Conservation (phyloP, 2,113 vertebrate species). For the Cranoglanis bouderius region DNA sequence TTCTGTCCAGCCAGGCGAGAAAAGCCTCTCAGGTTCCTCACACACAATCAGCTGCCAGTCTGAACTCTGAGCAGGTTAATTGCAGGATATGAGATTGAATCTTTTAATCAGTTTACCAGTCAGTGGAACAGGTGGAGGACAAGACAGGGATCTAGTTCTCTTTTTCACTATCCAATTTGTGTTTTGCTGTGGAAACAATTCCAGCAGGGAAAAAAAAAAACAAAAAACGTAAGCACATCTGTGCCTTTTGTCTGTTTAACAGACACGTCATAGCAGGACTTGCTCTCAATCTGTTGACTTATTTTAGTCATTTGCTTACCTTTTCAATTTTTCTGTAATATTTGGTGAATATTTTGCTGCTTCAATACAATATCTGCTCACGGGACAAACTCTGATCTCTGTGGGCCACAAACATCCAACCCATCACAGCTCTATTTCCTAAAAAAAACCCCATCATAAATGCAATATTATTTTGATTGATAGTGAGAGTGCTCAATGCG, state of each 20-base stretch:
- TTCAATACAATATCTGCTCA: neutral
- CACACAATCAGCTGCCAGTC: constrained; percentile 56
- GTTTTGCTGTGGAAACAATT: constrained; percentile 58
- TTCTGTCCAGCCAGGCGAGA: constrained; percentile 55
- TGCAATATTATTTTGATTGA: neutral
- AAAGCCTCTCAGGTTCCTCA: constrained; percentile 60
- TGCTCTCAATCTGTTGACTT: no score
- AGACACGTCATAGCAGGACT: neutral
- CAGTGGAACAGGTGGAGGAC: constrained; percentile 47
- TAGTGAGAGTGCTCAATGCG: neutral
- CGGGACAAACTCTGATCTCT: neutral
- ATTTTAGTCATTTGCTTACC: neutral
- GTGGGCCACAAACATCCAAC: neutral
- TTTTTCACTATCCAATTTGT: constrained; percentile 23
- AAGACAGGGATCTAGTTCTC: constrained; percentile 43
- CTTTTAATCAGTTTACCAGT: constrained; percentile 66
- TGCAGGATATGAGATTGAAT: constrained; percentile 56
- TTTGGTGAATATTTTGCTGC: neutral
- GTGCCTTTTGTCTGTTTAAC: neutral
- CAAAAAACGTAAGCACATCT: neutral
- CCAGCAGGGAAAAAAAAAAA: constrained; percentile 38
- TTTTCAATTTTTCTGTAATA: neutral
- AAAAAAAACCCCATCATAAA: neutral
- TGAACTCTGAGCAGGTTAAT: constrained; percentile 57
- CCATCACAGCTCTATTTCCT: neutral